These are phyloP conservation scores for Strigamia crassipes DNA, from an alignment of 2,888 invertebrate species.

Conservation along the genomic window DNA sequence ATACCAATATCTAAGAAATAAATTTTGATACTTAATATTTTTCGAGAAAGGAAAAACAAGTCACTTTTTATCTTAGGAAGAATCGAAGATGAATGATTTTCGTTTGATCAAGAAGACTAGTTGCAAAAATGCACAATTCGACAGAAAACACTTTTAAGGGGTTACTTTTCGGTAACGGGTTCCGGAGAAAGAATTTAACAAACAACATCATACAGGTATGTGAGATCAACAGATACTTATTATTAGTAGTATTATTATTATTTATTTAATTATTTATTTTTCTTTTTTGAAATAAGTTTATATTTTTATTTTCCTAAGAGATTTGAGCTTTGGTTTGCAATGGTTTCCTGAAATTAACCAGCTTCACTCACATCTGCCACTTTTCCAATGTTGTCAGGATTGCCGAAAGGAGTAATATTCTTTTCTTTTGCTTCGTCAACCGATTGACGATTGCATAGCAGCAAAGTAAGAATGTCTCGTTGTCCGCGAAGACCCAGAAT, in stretches of 20 bases:
- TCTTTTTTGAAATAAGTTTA: not conserved
- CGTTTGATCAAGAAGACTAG: constrained; percentile 18
- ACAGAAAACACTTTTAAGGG: constrained; percentile 17
- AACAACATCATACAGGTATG: constrained; percentile 31
- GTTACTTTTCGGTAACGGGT: not conserved
- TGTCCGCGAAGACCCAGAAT: constrained; percentile 72
- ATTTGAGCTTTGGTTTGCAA: constrained; percentile 41
- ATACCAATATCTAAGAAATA: too few species aligned
- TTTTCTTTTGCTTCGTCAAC: constrained; percentile 44
- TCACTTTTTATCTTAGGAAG: not conserved
- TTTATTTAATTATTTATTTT: not conserved
- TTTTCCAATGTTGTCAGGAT: constrained; percentile 45
- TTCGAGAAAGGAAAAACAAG: not conserved
- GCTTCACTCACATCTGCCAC: constrained; percentile 36
- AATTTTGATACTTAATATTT: not conserved
- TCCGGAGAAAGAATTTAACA: not conserved
- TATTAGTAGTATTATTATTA: not conserved
- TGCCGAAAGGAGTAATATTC: constrained; percentile 46
- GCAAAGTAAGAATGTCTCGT: constrained; percentile 69
- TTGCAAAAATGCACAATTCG: constrained; percentile 33
- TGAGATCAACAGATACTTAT: constrained; percentile 1
- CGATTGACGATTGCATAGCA: constrained; percentile 54
- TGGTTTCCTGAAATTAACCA: constrained; percentile 37
- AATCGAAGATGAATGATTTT: constrained; percentile 11
- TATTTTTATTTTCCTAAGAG: constrained; percentile 12